phyloP scores from a whole-genome alignment of 2,113 vertebrate species.

The Kryptolebias marmoratus region DNA sequence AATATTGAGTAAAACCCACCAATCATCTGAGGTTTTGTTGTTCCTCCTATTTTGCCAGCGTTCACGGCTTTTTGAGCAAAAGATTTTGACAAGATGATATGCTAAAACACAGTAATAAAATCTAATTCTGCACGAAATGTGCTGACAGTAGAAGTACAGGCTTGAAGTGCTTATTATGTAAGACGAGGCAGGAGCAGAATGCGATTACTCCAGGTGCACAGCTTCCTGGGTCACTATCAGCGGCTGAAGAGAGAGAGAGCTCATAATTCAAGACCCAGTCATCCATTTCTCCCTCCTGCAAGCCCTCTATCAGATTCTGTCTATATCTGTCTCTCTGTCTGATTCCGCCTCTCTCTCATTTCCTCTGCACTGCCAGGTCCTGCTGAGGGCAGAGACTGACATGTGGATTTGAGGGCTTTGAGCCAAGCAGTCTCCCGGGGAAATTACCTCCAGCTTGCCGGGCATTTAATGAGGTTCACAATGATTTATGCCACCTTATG shows the following conservation, averaged over 20 bases:
- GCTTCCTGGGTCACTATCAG: slow-evolving; percentile 44
- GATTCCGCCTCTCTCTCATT: neutral
- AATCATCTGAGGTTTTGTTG: slow-evolving; percentile 10
- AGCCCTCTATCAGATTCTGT: slow-evolving; percentile 44
- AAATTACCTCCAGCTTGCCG: slow-evolving; percentile 64
- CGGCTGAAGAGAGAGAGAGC: slow-evolving; percentile 44
- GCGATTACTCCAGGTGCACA: slow-evolving; percentile 17
- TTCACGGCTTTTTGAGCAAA: neutral
- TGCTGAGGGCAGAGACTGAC: slow-evolving; percentile 47
- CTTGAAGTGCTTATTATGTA: slow-evolving; percentile 25
- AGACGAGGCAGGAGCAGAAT: slow-evolving; percentile 24
- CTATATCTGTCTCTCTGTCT: slow-evolving; percentile 22
- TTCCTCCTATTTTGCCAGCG: neutral
- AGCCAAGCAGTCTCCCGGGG: slow-evolving; percentile 57
- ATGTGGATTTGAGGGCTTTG: slow-evolving; percentile 50
- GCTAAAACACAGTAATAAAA: slow-evolving; percentile 13
- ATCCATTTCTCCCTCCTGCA: slow-evolving; percentile 46
- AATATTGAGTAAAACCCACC: neutral
- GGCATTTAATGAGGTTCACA: slow-evolving; percentile 68
- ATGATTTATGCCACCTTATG: slow-evolving; percentile 71
- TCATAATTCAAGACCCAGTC: slow-evolving; percentile 50
- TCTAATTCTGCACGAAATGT: slow-evolving; percentile 10
- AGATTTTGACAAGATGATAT: neutral
- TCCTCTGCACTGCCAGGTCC: slow-evolving; percentile 37
- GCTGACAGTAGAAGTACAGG: slow-evolving; percentile 16